Evolutionary conservation across 2,797 vertebrate species (phyloP).

Genomic region (Cichlasoma orientale): DNA sequence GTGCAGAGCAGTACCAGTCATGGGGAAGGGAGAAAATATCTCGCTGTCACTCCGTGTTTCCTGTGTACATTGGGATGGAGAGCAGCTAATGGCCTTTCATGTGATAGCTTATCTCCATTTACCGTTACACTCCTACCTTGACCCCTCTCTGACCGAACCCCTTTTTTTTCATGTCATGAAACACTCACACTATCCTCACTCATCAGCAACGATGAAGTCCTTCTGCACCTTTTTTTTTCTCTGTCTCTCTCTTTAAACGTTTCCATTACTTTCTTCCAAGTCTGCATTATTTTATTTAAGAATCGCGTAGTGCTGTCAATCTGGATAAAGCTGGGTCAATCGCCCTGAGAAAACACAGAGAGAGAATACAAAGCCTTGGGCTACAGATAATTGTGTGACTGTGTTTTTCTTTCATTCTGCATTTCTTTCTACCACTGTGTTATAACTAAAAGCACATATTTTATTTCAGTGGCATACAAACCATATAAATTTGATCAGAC

Average conservation of each 20-base stretch:
- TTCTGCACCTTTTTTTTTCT: background rate
- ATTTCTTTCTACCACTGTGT: background rate
- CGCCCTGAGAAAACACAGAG: background rate
- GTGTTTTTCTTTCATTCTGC: background rate
- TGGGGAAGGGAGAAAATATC: slow-evolving; percentile 60
- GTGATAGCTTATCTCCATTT: slow-evolving; percentile 73
- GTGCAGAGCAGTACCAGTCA: slow-evolving; percentile 22
- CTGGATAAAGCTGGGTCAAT: slow-evolving; percentile 1
- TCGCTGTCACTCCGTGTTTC: slow-evolving; percentile 68
- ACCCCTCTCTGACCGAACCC: slow-evolving; percentile 37
- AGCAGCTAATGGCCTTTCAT: slow-evolving; percentile 65
- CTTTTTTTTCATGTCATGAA: slow-evolving; percentile 44
- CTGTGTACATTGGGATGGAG: slow-evolving; percentile 51
- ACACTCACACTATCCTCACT: slow-evolving; percentile 43
- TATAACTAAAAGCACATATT: background rate
- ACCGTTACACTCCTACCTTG: slow-evolving; percentile 42
- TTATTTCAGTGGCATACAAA: background rate
- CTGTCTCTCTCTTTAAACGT: background rate
- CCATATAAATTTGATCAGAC: background rate
- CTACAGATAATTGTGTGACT: background rate
- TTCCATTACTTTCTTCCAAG: background rate
- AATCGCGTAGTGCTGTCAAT: slow-evolving; percentile 9
- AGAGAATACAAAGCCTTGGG: background rate
- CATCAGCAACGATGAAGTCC: slow-evolving; percentile 38
- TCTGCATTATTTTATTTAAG: slow-evolving; percentile 10